Evolutionary conservation across 2,888 invertebrate species (phyloP).

Genomic region (Hyalella azteca): DNA sequence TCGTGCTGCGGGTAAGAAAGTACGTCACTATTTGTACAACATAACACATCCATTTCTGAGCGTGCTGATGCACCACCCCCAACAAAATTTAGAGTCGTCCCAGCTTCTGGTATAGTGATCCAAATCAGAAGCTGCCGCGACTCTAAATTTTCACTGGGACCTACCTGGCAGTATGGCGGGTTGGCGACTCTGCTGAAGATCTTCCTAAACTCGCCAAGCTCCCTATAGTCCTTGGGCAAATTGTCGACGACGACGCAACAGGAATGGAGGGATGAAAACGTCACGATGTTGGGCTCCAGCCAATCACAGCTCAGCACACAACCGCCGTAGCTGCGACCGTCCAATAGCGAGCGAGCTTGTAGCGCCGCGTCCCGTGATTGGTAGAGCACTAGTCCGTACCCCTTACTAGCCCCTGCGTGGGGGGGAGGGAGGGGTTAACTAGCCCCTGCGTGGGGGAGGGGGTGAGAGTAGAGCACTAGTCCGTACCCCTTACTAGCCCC

Average conservation of each 20-base stretch:
- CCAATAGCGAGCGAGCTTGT: slow-evolving; percentile 65
- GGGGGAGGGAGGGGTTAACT: neutral
- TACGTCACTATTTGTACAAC: too few species aligned
- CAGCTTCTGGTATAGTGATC: too few species aligned
- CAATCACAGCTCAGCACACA: slow-evolving; percentile 66
- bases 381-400: slow-evolving; percentile 68
- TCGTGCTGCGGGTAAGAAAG: too few species aligned
- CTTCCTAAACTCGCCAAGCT: slow-evolving; percentile 66
- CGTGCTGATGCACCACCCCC: too few species aligned
- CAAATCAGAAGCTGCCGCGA: too few species aligned
- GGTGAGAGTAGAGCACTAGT: slow-evolving; percentile 66
- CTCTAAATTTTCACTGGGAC: too few species aligned
- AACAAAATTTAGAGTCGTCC: too few species aligned
- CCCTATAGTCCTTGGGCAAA: slow-evolving; percentile 66
- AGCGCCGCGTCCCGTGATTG: slow-evolving; percentile 65
- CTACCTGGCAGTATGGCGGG: slow-evolving; percentile 68
- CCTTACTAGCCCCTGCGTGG: slow-evolving; percentile 65
- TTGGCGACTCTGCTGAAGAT: slow-evolving; percentile 65
- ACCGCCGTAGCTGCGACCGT: slow-evolving; percentile 62
- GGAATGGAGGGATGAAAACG: slow-evolving; percentile 66
- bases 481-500: slow-evolving; percentile 68
- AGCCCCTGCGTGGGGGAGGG: neutral
- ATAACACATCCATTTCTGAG: too few species aligned
- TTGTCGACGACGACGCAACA: slow-evolving; percentile 67
- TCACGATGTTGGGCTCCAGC: slow-evolving; percentile 65